Percentiles rank a stretch among this genome's conserved stretches.
Evolutionary conservation across 2,888 invertebrate genomes (phyloP).

Genomic region (Drosophila maculinotata): DNA sequence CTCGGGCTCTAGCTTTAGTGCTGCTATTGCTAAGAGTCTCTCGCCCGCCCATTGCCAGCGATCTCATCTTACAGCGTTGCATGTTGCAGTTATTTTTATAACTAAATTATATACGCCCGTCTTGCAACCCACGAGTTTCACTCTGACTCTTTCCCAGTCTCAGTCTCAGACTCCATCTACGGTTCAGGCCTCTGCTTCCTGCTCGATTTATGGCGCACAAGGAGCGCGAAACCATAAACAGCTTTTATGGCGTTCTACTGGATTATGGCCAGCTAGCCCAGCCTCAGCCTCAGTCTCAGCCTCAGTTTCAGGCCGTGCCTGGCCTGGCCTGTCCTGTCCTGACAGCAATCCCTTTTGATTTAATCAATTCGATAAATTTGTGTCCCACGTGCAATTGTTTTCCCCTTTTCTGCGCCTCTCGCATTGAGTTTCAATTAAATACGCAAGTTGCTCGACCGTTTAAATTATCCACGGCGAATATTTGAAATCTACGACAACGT

Average conservation of each 20-base stretch:
- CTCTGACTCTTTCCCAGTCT: constrained; percentile 9
- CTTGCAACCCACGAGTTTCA: constrained; percentile 42
- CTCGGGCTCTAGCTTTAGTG: constrained; percentile 21
- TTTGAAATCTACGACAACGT: constrained; percentile 10
- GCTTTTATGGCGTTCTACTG: constrained; percentile 84
- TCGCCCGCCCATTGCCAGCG: constrained; percentile 50
- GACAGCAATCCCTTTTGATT: constrained; percentile 60
- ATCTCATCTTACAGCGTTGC: constrained; percentile 75
- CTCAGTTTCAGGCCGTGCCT: not conserved
- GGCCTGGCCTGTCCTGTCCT: not conserved
- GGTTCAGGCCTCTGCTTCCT: constrained; percentile 55
- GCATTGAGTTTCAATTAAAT: constrained; percentile 58
- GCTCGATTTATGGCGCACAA: constrained; percentile 81
- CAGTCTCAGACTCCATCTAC: constrained; percentile 6
- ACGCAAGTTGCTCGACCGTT: constrained; percentile 15
- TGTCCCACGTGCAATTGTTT: constrained; percentile 70
- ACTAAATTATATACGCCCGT: constrained; percentile 83
- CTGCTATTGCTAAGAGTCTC: constrained; percentile 9
- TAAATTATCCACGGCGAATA: constrained; percentile 23
- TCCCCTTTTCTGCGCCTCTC: constrained; percentile 14
- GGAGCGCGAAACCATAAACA: constrained; percentile 84
- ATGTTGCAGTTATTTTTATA: constrained; percentile 83
- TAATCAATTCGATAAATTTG: constrained; percentile 72
- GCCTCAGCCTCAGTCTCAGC: constrained; percentile 22
- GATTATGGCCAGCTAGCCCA: constrained; percentile 67